Percentiles rank a stretch among this genome's conserved stretches.
These are phyloP conservation scores for Drosophila malerkotliana DNA, from an alignment of 1,140 invertebrate species.

Conservation along the genomic window DNA sequence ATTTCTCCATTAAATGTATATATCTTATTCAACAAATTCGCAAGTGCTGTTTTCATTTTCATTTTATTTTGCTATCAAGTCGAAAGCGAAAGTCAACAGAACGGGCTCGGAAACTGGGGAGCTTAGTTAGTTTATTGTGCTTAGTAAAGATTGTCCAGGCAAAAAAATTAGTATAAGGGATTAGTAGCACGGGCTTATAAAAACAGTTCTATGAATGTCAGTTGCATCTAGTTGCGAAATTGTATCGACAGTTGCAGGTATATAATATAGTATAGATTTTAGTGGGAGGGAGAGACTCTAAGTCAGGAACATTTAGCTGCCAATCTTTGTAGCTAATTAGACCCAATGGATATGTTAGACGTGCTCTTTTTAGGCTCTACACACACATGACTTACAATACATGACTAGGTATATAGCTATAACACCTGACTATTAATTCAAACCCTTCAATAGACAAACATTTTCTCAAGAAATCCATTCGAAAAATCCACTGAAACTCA, in stretches of 20 bases:
- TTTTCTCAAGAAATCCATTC: conserved; percentile 13
- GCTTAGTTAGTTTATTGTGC: conserved; percentile 16
- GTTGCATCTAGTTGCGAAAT: conserved; percentile 24
- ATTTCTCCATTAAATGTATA: conserved; percentile 11
- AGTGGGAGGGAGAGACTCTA: conserved; percentile 49
- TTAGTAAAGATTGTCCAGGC: conserved; percentile 64
- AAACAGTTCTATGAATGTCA: conserved; percentile 34
- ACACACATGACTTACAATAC: conserved; percentile 9
- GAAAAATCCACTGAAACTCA: neutral
- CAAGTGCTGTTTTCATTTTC: conserved; percentile 28
- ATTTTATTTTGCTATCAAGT: neutral
- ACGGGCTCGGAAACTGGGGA: conserved; percentile 12
- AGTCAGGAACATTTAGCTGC: conserved; percentile 48
- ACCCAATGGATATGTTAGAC: conserved; percentile 67
- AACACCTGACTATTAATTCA: conserved; percentile 20
- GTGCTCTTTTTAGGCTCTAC: conserved; percentile 33
- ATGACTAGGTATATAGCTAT: neutral
- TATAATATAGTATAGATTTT: conserved; percentile 28
- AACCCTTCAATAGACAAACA: conserved; percentile 2
- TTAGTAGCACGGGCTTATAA: conserved; percentile 3
- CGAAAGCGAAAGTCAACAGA: conserved; percentile 42
- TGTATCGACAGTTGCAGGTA: conserved; percentile 36
- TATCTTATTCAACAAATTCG: conserved; percentile 21
- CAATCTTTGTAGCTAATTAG: conserved; percentile 55
- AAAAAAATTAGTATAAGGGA: conserved; percentile 13